Base-by-base conservation (phyloP, 1,140 invertebrate genomes). In the Drosophila pallidifrons region DNA sequence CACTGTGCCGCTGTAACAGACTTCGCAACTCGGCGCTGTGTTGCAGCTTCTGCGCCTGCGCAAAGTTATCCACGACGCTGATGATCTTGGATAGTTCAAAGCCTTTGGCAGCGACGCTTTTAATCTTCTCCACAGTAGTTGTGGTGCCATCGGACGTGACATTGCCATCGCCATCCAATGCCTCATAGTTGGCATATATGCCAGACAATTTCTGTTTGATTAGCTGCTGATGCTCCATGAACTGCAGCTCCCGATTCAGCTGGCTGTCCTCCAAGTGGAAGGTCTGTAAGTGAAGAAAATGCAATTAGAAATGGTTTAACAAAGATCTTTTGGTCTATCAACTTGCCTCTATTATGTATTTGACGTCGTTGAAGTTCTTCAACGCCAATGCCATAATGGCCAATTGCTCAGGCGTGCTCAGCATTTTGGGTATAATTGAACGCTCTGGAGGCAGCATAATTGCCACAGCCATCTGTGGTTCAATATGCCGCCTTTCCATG, bases 251-350 rank as follows among this genome's bases (percentile, higher is more conserved):
- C 8, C 89, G 73, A n/a, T 91, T 92, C 0, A 94, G 32, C 59
- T 85, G 65, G 10, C 88, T 92, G 6, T 93, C 77, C 69, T 93
- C 72, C 45, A 94, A 66, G 55, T 93, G 85, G 63, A 93, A 94
- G 15, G 93, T 93, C 94, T 94, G 77, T 28, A 64, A 59, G 28
- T 47, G 11, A 6, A 25, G 7, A 13, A 15, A 16, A 20, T 16
- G 3, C 5, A 47, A 15, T 47, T 47, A 3, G 6, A n/a, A 49
- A 0, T 8, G 30, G 6, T 60, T 32, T 16, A 30, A 5, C 10
- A 20, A 35, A 5, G 15, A 45, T 28, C 8, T 55, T 4, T 25
- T 25, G 20, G 20, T 0, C 5, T 3, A 8, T 1, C 1, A 6
- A 64, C 75, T 74, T 47, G 91, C 91, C 79, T 92, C 79, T 47